Base-by-base conservation (phyloP, 2,888 invertebrate genomes). In the Heliconius cydno region DNA sequence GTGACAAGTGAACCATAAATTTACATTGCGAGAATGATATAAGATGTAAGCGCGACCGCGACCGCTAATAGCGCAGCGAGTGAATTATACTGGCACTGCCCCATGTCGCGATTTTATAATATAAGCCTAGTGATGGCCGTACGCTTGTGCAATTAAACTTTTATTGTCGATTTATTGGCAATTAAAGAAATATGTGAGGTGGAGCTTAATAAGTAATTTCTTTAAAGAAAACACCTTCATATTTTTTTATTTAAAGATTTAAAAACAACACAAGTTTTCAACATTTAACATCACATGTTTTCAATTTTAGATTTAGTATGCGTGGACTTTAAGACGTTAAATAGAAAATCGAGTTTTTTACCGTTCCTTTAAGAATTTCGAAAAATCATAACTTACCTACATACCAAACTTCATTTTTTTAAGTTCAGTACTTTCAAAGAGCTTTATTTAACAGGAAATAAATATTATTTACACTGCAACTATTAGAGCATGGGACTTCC, bases 31-130 rank as follows among this genome's bases (percentile, higher is more conserved):
- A 71, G 65, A 28, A 66, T 75, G 75, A 80, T 82, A 81, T 81
- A 81, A 79, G 82, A 80, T 82, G 80, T 76, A 79, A 79, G 82
- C 82, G 80, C 72, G 66, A 80, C 81, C 76, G 79, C 81, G 76
- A 80, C 80, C 81, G 83, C 83, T 85, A 84, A 86, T 85, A 83
- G 85, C 80, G 83, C 0, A 41, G 82, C 79, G 82, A 81, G 86
- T 87, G 89, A 89, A 89, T 90, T 88, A 90, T 87, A 82, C 60
- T 3, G n/a, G n/a, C 10, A 1, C 82, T 85, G 84, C 88, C 89
- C 89, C 91, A 89, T 87, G 75, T 75, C 75, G 75, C 75, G 65
- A 75, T 75, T 75, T 75, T 75, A 75, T 75, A 75, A 65, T 66
- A 13, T 22, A 22, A 63, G 28, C 68, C 67, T 79, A 79, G 79